A percentile compares a stretch with the other conserved stretches of the same genome.
Evolutionary conservation across 2,797 vertebrate genomes (phyloP).

Genomic region (Anguilla megastoma): DNA sequence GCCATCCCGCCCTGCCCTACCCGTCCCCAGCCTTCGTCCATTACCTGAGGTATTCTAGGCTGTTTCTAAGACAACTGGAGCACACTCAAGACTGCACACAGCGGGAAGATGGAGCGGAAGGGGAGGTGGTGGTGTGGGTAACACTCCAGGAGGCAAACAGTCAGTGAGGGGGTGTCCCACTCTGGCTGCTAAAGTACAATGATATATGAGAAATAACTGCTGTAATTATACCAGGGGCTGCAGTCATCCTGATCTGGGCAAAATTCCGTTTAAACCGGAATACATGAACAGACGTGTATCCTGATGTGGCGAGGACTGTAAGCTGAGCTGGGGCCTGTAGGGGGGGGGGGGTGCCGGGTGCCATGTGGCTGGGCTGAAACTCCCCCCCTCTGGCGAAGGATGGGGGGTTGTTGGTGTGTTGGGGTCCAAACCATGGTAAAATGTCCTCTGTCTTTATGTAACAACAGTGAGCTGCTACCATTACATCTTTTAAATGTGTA

Average conservation of each 20-base stretch:
- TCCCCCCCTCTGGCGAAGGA: background rate
- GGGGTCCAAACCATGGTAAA: background rate
- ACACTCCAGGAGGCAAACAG: slow-evolving; percentile 32
- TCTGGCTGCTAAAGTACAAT: slow-evolving; percentile 53
- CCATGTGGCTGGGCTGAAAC: slow-evolving; percentile 32
- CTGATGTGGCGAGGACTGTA: slow-evolving; percentile 90
- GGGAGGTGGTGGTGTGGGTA: background rate
- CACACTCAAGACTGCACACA: background rate
- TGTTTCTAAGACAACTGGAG: background rate
- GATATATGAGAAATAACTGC: slow-evolving; percentile 78
- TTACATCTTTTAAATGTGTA: background rate
- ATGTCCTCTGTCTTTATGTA: background rate
- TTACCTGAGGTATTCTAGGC: background rate
- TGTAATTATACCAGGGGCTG: slow-evolving; percentile 74
- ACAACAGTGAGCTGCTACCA: background rate
- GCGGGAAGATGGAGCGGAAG: background rate
- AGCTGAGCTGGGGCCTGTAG: slow-evolving; percentile 20
- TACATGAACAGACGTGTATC: slow-evolving; percentile 94
- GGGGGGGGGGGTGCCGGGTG: background rate
- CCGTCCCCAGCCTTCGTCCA: background rate
- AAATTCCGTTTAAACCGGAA: slow-evolving; percentile 96
- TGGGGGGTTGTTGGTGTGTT: background rate
- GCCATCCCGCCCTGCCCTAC: background rate
- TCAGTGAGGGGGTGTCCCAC: slow-evolving; percentile 66
- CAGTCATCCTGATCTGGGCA: slow-evolving; percentile 91